Conservation (phyloP, 2,888 invertebrate genomes). For the Epirrhoe tristata region DNA sequence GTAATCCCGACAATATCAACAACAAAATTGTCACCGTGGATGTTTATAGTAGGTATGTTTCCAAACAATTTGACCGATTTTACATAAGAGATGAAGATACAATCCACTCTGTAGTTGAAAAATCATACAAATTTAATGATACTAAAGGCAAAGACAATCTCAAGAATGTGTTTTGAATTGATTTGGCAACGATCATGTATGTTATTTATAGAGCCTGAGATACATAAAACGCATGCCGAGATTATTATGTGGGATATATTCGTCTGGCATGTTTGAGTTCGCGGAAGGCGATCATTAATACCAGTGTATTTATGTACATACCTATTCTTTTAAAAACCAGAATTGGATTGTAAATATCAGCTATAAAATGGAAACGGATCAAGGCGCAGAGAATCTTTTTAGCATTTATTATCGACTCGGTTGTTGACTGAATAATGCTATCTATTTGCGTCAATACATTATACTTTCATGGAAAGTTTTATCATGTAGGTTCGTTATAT, state of each 20-base stretch:
- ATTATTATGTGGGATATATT: slow-evolving; percentile 40
- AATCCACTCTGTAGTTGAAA: background rate
- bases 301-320: slow-evolving; percentile 38
- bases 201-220: slow-evolving; percentile 37
- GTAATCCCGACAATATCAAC: background rate
- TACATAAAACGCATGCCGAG: slow-evolving; percentile 36
- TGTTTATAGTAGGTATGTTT: background rate
- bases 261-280: slow-evolving; percentile 41
- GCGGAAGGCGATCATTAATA: slow-evolving; percentile 45
- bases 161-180: slow-evolving; percentile 39
- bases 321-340: slow-evolving; percentile 47
- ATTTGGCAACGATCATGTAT: slow-evolving; percentile 36
- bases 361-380: slow-evolving; percentile 66
- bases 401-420: slow-evolving; percentile 58
- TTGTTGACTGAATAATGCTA: slow-evolving; percentile 66
- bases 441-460: slow-evolving; percentile 67
- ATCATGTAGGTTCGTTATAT: slow-evolving; percentile 32
- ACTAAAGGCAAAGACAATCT: slow-evolving; percentile 10
- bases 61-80: background rate
- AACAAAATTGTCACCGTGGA: background rate
- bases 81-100: background rate
- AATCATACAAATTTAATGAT: background rate
- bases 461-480: slow-evolving; percentile 46
- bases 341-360: slow-evolving; percentile 42
- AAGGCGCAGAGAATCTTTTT: slow-evolving; percentile 66